Evolutionary conservation across 1,140 invertebrate species (phyloP).

Genomic region (Episyrphus balteatus): DNA sequence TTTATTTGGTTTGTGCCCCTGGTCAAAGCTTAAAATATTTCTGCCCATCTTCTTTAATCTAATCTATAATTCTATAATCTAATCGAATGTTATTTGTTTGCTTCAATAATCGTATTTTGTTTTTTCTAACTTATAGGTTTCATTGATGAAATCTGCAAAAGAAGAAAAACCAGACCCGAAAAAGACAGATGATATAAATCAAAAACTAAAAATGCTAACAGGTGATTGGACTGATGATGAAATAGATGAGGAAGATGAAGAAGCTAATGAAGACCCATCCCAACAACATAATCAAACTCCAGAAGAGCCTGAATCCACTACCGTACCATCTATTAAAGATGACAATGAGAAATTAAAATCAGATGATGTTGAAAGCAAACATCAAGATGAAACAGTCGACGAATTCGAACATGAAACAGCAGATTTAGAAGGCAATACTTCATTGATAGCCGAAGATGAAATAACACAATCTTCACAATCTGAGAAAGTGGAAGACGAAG

Average conservation of each 20-base stretch:
- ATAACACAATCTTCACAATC: neutral
- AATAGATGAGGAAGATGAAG: conserved; percentile 20
- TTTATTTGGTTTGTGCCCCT: too few species aligned
- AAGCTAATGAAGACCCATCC: conserved; percentile 9
- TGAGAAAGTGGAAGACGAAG: neutral
- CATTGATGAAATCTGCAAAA: neutral
- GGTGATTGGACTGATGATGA: conserved; percentile 35
- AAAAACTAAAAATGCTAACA: conserved; percentile 32
- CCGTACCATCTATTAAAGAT: neutral
- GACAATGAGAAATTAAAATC: neutral
- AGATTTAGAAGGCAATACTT: neutral
- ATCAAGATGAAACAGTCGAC: too few species aligned
- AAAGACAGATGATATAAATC: conserved; percentile 24
- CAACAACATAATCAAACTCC: neutral
- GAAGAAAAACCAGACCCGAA: neutral
- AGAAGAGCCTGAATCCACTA: conserved; percentile 4
- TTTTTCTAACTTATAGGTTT: neutral
- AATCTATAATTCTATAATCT: too few species aligned
- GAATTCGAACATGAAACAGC: too few species aligned
- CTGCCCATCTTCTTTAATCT: too few species aligned
- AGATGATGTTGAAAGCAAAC: too few species aligned
- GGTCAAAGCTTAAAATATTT: too few species aligned
- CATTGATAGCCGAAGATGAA: conserved; percentile 5
- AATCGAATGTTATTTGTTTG: too few species aligned
- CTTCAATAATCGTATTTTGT: too few species aligned